phyloP scores from a whole-genome alignment of 2,888 invertebrate genomes.

The Choreutis nemorana region DNA sequence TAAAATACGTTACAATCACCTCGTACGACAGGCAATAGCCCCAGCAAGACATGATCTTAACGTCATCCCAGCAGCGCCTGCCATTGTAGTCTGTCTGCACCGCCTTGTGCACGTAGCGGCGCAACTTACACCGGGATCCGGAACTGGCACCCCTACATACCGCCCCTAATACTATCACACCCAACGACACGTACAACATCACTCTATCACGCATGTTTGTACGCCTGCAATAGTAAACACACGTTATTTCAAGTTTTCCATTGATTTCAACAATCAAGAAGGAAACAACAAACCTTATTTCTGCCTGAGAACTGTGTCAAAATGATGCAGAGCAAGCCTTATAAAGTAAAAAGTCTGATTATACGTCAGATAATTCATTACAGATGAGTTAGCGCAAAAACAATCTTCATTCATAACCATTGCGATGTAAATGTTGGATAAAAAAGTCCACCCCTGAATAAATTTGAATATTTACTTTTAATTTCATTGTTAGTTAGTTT shows the following conservation, averaged over 20 bases:
- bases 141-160: constrained; percentile 20
- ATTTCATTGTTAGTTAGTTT: too few species aligned
- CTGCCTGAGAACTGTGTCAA: too few species aligned
- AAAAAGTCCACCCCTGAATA: constrained; percentile 29
- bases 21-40: constrained; percentile 87
- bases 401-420: constrained; percentile 43
- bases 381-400: constrained; percentile 35
- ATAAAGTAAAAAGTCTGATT: too few species aligned
- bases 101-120: constrained; percentile 41
- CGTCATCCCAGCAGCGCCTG: constrained; percentile 78
- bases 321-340: too few species aligned
- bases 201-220: too few species aligned
- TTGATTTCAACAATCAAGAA: too few species aligned
- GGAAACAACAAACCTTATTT: too few species aligned
- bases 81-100: constrained; percentile 66
- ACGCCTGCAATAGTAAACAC: too few species aligned
- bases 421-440: constrained; percentile 27
- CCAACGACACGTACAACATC: too few species aligned
- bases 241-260: too few species aligned
- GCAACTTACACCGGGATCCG: constrained; percentile 34
- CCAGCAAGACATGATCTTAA: constrained; percentile 83
- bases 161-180: too few species aligned
- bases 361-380: constrained; percentile 47
- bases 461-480: constrained; percentile 33
- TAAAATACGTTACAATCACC: constrained; percentile 47